Conservation (phyloP, 2,797 vertebrate species). For the Rousettus madagascariensis region DNA sequence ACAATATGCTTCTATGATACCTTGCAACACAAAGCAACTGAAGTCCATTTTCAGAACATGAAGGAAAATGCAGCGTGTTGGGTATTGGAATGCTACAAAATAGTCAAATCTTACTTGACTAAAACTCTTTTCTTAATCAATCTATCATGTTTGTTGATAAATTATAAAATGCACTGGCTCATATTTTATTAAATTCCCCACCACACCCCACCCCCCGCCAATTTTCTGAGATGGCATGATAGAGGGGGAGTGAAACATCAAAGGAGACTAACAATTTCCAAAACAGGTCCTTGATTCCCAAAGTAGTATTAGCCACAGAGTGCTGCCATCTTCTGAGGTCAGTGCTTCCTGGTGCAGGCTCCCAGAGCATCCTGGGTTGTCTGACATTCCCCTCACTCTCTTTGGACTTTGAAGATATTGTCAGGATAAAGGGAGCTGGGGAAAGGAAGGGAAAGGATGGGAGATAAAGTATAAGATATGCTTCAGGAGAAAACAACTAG, state of each 20-base stretch:
- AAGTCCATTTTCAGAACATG: not conserved
- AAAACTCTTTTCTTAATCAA: not conserved
- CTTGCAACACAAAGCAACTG: not conserved
- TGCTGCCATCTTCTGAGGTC: not conserved
- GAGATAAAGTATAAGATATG: not conserved
- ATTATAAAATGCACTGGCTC: not conserved
- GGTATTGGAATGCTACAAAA: not conserved
- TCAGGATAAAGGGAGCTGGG: not conserved
- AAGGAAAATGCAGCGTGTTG: not conserved
- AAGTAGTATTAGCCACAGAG: not conserved
- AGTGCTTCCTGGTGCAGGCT: not conserved
- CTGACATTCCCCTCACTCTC: not conserved
- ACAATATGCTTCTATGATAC: not conserved
- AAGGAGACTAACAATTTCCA: not conserved
- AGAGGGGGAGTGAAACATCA: not conserved
- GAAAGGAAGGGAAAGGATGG: not conserved
- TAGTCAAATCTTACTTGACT: not conserved
- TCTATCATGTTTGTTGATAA: not conserved
- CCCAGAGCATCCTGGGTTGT: not conserved
- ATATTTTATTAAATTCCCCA: not conserved
- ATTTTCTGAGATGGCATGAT: not conserved
- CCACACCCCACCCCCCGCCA: not conserved
- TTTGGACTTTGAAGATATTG: not conserved
- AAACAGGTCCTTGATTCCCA: not conserved
- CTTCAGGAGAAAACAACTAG: not conserved